phyloP scores from a whole-genome alignment of 2,113 vertebrate species.

The Campylomormyrus tamandua region DNA sequence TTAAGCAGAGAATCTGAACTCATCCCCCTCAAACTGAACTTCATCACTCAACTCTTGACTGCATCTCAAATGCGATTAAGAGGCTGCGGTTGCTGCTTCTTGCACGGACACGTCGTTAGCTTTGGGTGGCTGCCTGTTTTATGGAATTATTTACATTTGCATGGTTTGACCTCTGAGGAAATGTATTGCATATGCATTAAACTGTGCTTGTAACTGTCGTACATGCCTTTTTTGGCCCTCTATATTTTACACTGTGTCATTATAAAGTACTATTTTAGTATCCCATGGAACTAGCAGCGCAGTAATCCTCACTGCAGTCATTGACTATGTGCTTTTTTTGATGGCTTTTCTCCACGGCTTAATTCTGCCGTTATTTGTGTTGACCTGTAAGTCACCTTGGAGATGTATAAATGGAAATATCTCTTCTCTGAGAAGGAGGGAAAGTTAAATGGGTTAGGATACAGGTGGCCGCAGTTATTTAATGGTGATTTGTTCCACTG shows the following conservation, averaged over 20 bases:
- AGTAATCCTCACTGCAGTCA: neutral
- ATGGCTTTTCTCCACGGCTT: neutral
- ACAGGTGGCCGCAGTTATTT: neutral
- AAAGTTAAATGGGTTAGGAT: neutral
- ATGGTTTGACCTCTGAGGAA: neutral
- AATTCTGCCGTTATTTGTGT: neutral
- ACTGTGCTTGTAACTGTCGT: neutral
- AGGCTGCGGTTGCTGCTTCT: neutral
- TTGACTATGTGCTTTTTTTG: neutral
- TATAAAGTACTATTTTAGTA: neutral
- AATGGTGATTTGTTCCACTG: neutral
- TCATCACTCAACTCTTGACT: neutral
- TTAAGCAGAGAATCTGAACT: neutral
- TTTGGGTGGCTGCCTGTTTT: neutral
- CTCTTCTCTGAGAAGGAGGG: neutral
- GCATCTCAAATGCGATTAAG: neutral
- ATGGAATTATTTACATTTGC: conserved; percentile 2
- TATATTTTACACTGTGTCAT: neutral
- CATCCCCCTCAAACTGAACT: neutral
- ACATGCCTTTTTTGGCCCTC: neutral
- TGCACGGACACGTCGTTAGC: neutral
- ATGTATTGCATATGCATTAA: neutral
- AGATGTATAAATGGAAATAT: neutral
- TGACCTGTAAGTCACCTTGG: neutral
- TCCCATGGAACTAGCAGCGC: neutral